A percentile compares a stretch with the other conserved stretches of the same genome.
Evolutionary conservation across 2,888 invertebrate genomes (phyloP).

Genomic region (Falcaria lacertinaria): DNA sequence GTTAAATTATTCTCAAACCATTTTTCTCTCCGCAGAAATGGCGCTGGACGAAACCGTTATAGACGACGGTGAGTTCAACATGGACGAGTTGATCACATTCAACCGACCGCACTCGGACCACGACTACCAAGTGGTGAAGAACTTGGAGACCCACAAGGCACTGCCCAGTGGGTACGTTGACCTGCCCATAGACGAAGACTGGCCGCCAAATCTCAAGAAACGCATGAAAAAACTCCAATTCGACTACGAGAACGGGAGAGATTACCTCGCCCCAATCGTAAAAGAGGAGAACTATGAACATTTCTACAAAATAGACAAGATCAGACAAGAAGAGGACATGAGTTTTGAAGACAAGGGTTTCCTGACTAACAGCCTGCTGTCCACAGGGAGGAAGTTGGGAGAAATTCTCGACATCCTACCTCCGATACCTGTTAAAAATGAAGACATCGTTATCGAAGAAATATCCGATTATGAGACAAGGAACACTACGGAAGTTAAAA

Average conservation of each 20-base stretch:
- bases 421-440: conserved; percentile 61
- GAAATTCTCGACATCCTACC: conserved; percentile 59
- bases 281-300: conserved; percentile 65
- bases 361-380: conserved; percentile 53
- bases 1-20: too few relatives aligned
- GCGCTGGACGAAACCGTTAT: conserved; percentile 69
- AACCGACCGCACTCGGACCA: conserved; percentile 70
- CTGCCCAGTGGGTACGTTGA: conserved; percentile 73
- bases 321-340: conserved; percentile 37
- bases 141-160: conserved; percentile 36
- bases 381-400: conserved; percentile 61
- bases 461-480: conserved; percentile 60
- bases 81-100: conserved; percentile 82
- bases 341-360: conserved; percentile 34
- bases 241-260: conserved; percentile 61
- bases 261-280: conserved; percentile 61
- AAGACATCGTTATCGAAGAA: conserved; percentile 63
- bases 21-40: too few relatives aligned
- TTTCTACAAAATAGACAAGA: conserved; percentile 46
- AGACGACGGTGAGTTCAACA: conserved; percentile 80
- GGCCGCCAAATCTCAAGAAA: conserved; percentile 77
- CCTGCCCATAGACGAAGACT: conserved; percentile 80
- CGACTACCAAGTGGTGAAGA: conserved; percentile 70
- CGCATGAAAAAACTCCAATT: conserved; percentile 70
- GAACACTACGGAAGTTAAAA: conserved; percentile 61